Base-by-base conservation (phyloP, 2,797 vertebrate species). In the Linurgus olivaceus region DNA sequence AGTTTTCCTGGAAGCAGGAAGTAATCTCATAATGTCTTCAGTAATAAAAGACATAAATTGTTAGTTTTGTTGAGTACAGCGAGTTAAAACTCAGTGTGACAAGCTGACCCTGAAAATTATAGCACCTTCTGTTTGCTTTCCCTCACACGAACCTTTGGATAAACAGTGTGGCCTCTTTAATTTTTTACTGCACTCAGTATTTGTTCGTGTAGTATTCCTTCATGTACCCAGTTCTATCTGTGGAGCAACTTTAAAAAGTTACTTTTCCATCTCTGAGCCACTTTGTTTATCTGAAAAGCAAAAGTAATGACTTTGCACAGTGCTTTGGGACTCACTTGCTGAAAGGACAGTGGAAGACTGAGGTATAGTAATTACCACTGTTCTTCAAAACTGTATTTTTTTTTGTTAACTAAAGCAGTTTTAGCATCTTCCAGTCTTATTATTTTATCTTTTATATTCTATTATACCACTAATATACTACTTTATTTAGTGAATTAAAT, bases 211-310 rank as follows among this genome's bases (percentile, higher is more conserved):
- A 54, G 4, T 23, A 55, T 2, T 74, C 16, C 29, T 86, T 75
- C 0, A 0, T 0, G 0, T 65, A 54, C 4, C 3, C 25, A 62
- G 21, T 31, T 63, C 28, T 48, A 8, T 9, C 11, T 26, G 25
- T 26, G 33, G 7, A 17, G 6, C 12, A 89, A 25, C 19, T 76
- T 67, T n/a, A 57, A 29, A 31, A 87, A 68, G 7, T 31, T 40
- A 20, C 18, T 73, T 68, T 88, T 55, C 24, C 33, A 21, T 70
- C 52, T 72, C 35, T 71, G 50, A 80, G 16, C 7, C 6, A 6
- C 13, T 68, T 86, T 23, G 3, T 86, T 74, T 25, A 42, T 33
- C 45, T 84, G 62, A 72, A 88, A 81, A 91, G 20, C 31, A 79
- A 50, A 66, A 13, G 6, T 50, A 73, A 50, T 31, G 21, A 38